A percentile compares a stretch with the other conserved stretches of the same genome.
Evolutionary conservation across 2,113 vertebrate genomes (phyloP).

Genomic region (Perca schrenkii): DNA sequence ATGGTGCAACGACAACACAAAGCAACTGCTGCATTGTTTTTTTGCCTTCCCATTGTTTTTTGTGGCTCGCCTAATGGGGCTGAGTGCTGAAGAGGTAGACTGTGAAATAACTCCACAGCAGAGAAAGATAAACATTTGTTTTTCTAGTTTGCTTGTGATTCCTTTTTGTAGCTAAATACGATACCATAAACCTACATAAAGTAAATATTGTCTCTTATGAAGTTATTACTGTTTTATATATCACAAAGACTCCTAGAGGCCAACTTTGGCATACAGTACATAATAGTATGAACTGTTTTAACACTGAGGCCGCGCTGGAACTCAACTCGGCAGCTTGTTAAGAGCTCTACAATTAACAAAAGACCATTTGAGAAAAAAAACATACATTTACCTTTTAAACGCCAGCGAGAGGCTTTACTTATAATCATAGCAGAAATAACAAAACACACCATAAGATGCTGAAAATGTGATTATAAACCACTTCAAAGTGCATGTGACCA

Average conservation of each 20-base stretch:
- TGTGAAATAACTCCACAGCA: slow-evolving; percentile 8
- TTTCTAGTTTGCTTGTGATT: not conserved
- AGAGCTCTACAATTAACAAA: slow-evolving; percentile 4
- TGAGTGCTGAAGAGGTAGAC: slow-evolving; percentile 3
- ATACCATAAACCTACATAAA: slow-evolving; percentile 4
- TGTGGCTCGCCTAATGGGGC: slow-evolving; percentile 5
- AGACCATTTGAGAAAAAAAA: slow-evolving; percentile 10
- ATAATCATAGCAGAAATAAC: not conserved
- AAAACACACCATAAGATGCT: not conserved
- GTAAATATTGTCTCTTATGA: not conserved
- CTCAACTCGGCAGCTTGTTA: slow-evolving; percentile 6
- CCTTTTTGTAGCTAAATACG: not conserved
- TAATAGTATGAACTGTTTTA: not conserved
- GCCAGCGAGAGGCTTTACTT: not conserved
- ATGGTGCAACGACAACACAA: slow-evolving; percentile 35
- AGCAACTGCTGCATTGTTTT: slow-evolving; percentile 16
- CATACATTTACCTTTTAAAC: slow-evolving; percentile 6
- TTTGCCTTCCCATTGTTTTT: not conserved
- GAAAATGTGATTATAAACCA: slow-evolving; percentile 22
- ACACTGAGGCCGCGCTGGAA: not conserved
- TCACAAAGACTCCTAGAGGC: not conserved
- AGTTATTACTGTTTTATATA: not conserved
- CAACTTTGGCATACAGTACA: not conserved
- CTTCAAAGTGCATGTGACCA: slow-evolving; percentile 4
- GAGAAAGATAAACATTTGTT: not conserved